Conservation (phyloP, 2,113 vertebrate genomes). For the Pseudopipra pipra region DNA sequence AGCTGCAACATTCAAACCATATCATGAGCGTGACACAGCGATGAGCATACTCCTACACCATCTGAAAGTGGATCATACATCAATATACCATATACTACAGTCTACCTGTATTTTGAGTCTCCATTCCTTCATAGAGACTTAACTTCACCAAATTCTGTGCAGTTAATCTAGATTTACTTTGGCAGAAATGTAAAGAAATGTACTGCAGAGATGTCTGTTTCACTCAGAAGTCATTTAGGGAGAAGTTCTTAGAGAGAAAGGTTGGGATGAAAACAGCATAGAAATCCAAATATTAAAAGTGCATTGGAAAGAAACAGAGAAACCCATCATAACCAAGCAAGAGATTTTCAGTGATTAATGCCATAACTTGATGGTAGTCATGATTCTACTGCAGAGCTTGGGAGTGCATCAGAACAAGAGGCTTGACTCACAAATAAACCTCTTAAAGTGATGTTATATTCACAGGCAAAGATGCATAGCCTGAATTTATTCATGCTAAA, state of each 20-base stretch:
- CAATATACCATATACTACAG: not conserved
- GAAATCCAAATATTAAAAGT: not conserved
- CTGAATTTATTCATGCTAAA: not conserved
- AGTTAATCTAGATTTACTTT: not conserved
- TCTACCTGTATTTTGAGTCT: not conserved
- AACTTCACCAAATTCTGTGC: not conserved
- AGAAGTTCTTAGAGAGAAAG: not conserved
- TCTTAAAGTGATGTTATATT: not conserved
- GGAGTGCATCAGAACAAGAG: not conserved
- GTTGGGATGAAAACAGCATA: not conserved
- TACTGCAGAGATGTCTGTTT: not conserved
- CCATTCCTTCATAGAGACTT: not conserved
- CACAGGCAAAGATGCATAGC: not conserved
- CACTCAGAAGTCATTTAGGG: not conserved
- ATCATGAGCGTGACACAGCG: not conserved
- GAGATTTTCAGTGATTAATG: not conserved
- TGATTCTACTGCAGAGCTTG: not conserved
- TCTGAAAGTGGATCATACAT: not conserved
- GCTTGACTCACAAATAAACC: conserved; percentile 5
- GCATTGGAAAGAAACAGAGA: not conserved
- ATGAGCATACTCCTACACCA: not conserved
- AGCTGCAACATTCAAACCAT: not conserved
- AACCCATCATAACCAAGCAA: not conserved
- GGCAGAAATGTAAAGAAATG: not conserved
- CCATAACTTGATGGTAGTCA: not conserved